These are phyloP conservation scores for Mactra quadrangularis DNA, from an alignment of 1,140 invertebrate genomes.

Conservation along the genomic window DNA sequence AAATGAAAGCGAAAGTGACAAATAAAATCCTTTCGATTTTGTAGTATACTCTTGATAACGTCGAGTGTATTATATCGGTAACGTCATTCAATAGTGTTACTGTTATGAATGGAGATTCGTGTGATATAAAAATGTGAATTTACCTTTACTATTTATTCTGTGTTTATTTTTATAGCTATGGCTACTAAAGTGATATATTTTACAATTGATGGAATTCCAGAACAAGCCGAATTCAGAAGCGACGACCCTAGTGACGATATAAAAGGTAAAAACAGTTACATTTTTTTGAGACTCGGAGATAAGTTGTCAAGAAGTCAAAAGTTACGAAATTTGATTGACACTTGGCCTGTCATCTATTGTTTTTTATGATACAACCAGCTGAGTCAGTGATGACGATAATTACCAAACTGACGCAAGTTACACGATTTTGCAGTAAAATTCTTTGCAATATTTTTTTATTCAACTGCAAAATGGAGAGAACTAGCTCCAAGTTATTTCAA, in stretches of 20 bases:
- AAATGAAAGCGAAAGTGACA: slow-evolving; percentile 35
- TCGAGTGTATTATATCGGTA: slow-evolving; percentile 25
- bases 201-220: slow-evolving; percentile 34
- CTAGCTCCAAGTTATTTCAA: no score
- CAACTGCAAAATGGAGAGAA: no score
- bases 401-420: no score
- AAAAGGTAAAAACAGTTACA: slow-evolving; percentile 39
- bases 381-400: no score
- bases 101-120: slow-evolving; percentile 3
- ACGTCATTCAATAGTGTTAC: slow-evolving; percentile 19
- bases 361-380: no score
- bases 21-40: slow-evolving; percentile 25
- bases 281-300: no score
- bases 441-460: no score
- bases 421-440: no score
- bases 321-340: no score
- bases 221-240: slow-evolving; percentile 60
- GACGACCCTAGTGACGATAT: slow-evolving; percentile 50
- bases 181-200: slow-evolving; percentile 63
- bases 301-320: background rate
- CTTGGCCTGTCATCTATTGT: no score
- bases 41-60: slow-evolving; percentile 23
- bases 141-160: background rate
- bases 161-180: slow-evolving; percentile 38
- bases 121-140: slow-evolving; percentile 20